These are phyloP conservation scores for Ornithorhynchus anatinus DNA, from an alignment of 2,113 vertebrate species.

Conservation along the genomic window DNA sequence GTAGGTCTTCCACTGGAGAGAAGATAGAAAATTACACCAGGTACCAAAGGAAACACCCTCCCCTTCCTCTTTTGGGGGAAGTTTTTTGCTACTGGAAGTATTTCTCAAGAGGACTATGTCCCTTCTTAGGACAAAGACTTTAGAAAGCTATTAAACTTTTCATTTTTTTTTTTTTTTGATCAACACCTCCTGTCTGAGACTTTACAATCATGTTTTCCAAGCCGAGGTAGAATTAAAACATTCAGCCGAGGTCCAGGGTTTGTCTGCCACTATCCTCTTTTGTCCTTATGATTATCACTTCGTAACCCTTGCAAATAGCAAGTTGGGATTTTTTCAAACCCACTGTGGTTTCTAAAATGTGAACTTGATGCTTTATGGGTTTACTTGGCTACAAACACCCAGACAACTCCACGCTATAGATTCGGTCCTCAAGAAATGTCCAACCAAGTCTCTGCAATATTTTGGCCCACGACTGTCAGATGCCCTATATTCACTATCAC, in stretches of 20 bases:
- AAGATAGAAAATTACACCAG: neutral
- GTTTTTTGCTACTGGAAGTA: neutral
- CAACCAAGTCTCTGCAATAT: too few relatives aligned
- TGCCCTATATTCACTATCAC: too few relatives aligned
- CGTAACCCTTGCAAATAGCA: constrained; percentile 14
- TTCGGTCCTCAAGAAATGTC: too few relatives aligned
- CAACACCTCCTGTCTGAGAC: neutral
- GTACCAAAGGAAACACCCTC: neutral
- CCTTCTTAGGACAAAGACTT: neutral
- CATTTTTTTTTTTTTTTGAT: too few relatives aligned
- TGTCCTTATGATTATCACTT: neutral
- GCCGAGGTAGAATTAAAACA: neutral
- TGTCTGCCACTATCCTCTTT: neutral
- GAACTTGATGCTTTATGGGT: neutral
- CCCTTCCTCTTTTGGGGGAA: neutral
- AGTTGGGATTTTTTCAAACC: neutral
- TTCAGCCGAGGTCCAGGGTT: neutral
- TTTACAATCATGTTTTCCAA: neutral
- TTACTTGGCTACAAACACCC: neutral
- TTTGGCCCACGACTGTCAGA: too few relatives aligned
- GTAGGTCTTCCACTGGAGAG: neutral
- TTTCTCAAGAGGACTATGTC: neutral
- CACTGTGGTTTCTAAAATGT: constrained; percentile 7
- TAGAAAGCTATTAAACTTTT: neutral
- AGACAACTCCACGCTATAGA: too few relatives aligned